These are phyloP conservation scores for Barbus barbus DNA, from an alignment of 2,113 vertebrate species.

Conservation along the genomic window DNA sequence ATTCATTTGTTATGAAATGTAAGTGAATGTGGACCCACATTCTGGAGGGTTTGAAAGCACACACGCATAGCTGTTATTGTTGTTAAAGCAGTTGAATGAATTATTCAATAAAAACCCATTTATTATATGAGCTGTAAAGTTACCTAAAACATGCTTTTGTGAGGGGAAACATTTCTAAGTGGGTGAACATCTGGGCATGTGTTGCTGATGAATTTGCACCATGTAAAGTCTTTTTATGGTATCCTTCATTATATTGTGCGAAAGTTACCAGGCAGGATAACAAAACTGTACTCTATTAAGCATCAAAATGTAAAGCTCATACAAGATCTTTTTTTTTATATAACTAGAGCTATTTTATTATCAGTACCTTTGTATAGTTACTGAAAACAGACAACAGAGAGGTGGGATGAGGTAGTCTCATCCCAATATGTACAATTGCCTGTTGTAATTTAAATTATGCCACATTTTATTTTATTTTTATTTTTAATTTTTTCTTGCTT, in stretches of 20 bases:
- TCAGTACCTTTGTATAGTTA: too few species aligned
- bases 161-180: background rate
- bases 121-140: background rate
- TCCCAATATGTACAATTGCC: background rate
- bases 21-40: too few species aligned
- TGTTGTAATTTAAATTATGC: background rate
- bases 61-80: background rate
- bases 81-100: background rate
- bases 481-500: background rate
- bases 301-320: too few species aligned
- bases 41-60: too few species aligned
- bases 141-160: background rate
- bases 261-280: background rate
- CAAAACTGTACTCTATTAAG: too few species aligned
- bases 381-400: too few species aligned
- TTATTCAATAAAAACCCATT: background rate
- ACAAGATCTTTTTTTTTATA: too few species aligned
- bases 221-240: background rate
- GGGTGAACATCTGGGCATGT: background rate
- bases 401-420: too few species aligned
- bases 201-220: background rate
- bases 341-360: too few species aligned
- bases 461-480: background rate
- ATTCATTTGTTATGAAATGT: background rate
- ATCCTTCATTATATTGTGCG: background rate